Percentiles rank a stretch among this genome's conserved stretches.
Evolutionary conservation across 1,140 invertebrate species (phyloP).

Genomic region (Pseudoatta argentina): DNA sequence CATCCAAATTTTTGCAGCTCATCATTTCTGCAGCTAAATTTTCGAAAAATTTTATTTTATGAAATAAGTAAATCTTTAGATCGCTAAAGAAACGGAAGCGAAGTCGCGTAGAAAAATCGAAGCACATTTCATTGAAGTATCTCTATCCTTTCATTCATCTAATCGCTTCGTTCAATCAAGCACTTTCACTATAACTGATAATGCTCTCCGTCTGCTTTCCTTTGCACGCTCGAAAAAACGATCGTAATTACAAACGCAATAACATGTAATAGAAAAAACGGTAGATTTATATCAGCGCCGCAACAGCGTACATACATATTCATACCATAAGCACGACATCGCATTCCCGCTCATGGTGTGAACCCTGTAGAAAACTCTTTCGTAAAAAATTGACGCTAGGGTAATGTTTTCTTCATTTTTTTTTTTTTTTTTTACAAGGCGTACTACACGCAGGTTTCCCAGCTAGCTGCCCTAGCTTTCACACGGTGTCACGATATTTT

Average conservation of each 20-base stretch:
- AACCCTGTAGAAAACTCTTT: conserved; percentile 78
- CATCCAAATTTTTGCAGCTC: conserved; percentile 17
- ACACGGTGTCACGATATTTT: conserved; percentile 74
- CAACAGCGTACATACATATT: conserved; percentile 77
- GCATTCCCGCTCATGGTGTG: conserved; percentile 70
- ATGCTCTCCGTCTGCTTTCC: conserved; percentile 1
- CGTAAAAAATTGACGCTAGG: conserved; percentile 86
- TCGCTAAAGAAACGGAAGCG: conserved; percentile 24
- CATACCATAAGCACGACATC: conserved; percentile 71
- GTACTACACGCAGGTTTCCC: conserved; percentile 78
- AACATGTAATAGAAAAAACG: conserved; percentile 70
- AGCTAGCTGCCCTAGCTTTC: conserved; percentile 71
- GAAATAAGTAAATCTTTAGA: conserved; percentile 34
- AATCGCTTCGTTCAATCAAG: neutral
- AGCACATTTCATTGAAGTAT: neutral
- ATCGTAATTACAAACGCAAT: conserved; percentile 62
- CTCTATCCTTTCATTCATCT: conserved; percentile 18
- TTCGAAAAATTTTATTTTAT: conserved; percentile 5
- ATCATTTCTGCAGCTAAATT: conserved; percentile 1
- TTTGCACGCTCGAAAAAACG: conserved; percentile 39
- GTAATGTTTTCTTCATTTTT: conserved; percentile 75
- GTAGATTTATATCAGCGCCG: conserved; percentile 69
- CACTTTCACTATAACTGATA: conserved; percentile 22
- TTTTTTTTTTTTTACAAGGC: conserved; percentile 82
- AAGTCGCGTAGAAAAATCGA: conserved; percentile 18